phyloP scores from a whole-genome alignment of 1,140 invertebrate species.

The Leptonema lineaticorne region DNA sequence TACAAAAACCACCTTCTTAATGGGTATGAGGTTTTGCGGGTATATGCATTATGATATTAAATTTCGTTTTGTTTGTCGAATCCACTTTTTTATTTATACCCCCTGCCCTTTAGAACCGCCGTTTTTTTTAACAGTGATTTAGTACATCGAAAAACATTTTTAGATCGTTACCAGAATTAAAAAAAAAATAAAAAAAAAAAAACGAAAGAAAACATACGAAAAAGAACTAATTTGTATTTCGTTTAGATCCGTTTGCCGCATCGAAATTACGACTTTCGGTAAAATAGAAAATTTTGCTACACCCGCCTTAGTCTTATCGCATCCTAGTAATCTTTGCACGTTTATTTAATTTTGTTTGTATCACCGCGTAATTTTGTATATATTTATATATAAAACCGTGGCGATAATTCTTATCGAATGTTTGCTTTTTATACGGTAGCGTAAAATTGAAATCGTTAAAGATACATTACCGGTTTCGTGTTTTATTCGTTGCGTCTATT shows the following conservation, averaged over 20 bases:
- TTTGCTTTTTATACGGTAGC: not conserved
- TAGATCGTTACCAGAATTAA: not conserved
- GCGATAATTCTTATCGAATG: not conserved
- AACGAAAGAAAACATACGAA: not conserved
- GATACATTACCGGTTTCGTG: not conserved
- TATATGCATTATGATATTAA: slow-evolving; percentile 12
- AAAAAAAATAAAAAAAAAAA: too few relatives aligned
- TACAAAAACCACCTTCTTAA: not conserved
- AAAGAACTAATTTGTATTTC: not conserved
- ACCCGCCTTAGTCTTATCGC: not conserved
- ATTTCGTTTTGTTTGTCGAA: slow-evolving; percentile 6
- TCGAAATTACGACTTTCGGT: not conserved
- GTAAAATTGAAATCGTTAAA: not conserved
- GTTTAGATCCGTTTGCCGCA: not conserved
- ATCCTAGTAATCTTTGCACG: too few relatives aligned
- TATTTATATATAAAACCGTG: not conserved
- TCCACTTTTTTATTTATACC: slow-evolving; percentile 1
- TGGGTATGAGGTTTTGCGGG: not conserved
- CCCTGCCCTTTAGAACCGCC: too few relatives aligned
- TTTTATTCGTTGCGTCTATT: not conserved
- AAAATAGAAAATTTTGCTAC: too few relatives aligned
- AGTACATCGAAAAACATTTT: not conserved
- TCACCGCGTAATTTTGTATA: not conserved
- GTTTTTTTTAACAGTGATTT: not conserved
- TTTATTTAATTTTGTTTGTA: not conserved